Evolutionary conservation across 2,888 invertebrate species (phyloP), one percentile per base, ranked within the genome.

Genomic region (Leptopterna dolabrata): DNA sequence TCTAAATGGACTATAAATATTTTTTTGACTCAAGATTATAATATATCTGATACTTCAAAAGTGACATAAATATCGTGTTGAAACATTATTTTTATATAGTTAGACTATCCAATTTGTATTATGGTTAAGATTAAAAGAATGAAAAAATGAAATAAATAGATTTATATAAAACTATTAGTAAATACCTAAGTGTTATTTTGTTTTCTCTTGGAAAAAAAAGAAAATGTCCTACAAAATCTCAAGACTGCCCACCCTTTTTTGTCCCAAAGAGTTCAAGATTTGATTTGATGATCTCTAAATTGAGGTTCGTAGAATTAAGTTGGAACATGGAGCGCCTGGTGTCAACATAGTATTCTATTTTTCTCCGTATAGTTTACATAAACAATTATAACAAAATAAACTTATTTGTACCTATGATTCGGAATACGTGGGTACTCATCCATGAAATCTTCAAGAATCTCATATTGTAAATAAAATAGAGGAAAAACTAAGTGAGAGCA

Each of bases 1-100:
- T n/a, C n/a, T 14, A 51, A n/a, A n/a, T 4, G 6, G n/a, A n/a
- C 16, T n/a, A 51, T 51, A 19, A 51, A 51, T 51, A 51, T 51
- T 51, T 51, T 51, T 51, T 14, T n/a, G 51, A 51, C 51, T n/a
- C 4, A n/a, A n/a, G n/a, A n/a, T n/a, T n/a, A 51, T 6, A 19
- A 19, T n/a, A 1, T 51, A 16, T 51, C 51, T 51, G 51, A 19
- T 47, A 47, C 47, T 47, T 47, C 47, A 47, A 47, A 1, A 19
- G 63, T 24, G 24, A 24, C 24, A 24, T 24, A 63, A 63, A 24
- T 63, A 63, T 63, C 63, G 24, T 24, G 63, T 63, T 24, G 7
- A 63, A 63, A 63, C 63, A 63, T 63, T 63, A 63, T 63, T 63
- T 63, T 63, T 63, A 63, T 63, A 63, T 63, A 63, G 63, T 24